phyloP scores from a whole-genome alignment of 2,113 vertebrate genomes.

The Actinemys pallida region DNA sequence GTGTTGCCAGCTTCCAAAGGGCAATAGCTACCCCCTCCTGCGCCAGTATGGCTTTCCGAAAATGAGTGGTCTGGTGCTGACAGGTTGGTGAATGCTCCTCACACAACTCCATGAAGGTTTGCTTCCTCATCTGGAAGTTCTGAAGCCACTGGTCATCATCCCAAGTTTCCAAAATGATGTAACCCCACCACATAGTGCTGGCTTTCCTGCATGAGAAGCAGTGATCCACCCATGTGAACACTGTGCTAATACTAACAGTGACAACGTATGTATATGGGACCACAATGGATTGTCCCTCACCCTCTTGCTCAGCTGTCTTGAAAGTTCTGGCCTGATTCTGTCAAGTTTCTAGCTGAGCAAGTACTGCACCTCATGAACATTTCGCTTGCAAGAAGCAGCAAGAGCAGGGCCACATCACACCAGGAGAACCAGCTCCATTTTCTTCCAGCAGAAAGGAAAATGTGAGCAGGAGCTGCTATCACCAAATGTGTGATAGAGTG shows the following conservation, averaged over 20 bases:
- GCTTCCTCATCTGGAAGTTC: neutral
- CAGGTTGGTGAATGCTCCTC: neutral
- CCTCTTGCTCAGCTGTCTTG: neutral
- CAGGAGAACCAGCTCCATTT: neutral
- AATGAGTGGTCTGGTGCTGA: neutral
- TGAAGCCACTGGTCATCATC: neutral
- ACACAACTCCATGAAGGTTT: neutral
- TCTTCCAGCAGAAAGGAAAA: neutral
- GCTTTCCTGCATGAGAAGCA: neutral
- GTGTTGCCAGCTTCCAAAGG: neutral
- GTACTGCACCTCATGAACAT: neutral
- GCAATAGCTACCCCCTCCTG: neutral
- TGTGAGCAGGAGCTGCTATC: neutral
- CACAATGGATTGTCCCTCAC: neutral
- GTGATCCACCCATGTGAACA: neutral
- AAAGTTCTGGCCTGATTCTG: neutral
- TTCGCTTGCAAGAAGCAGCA: neutral
- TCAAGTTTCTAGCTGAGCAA: neutral
- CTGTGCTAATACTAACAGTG: neutral
- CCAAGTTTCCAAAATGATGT: neutral
- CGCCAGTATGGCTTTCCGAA: neutral
- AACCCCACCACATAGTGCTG: neutral
- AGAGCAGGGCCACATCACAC: neutral
- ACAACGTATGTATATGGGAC: neutral
- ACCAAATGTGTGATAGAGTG: neutral